Base-by-base conservation (phyloP, 1,140 invertebrate species). In the Vanessa atalanta region DNA sequence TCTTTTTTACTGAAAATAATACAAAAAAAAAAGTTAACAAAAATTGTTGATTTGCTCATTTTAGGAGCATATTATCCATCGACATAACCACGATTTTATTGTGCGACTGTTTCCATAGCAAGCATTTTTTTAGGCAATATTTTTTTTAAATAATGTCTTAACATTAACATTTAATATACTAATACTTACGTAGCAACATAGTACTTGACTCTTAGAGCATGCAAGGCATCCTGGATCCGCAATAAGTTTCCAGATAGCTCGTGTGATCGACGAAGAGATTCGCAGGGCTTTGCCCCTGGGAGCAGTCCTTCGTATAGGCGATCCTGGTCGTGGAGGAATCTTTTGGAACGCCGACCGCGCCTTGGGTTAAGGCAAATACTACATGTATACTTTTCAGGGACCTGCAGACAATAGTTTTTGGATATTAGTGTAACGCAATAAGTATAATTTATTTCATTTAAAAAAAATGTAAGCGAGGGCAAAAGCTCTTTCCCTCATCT, bases 301-400 rank as follows among this genome's bases (percentile, higher is more conserved):
- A 98, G 88, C 83, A 95, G 94, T 14, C 97, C 98, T 83, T 97
- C 95, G 79, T 96, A 97, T 20, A 98, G 92, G 95, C 97, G 97
- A 84, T 98, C 97, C 87, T 98, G 97, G 92, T 97, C 96, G 87
- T 98, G 96, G 47, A 95, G 93, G 88, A 96, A 97, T 47, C 95
- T 95, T 85, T 94, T 95, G 0, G 95, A 96, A 53, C 93, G 93
- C 65, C 96, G 94, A 78, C 95, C 95, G 16, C 95, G 94, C 53
- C 93, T 94, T 9, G 98, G 96, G 94, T 97, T 95, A 70, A 95
- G 94, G 88, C 98, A 99, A 66, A 97, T 97, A 70, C 94, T 96
- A 90, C 98, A 99, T 53, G 98, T 95, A 89, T 98, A 98, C 86
- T 97, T 97, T 61, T 97, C 96, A 0, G 98, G 97, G 13, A 98